Percentiles rank a stretch among this genome's conserved stretches.
These are phyloP conservation scores for Dryococelus australis DNA, from an alignment of 2,888 invertebrate species.

Conservation along the genomic window DNA sequence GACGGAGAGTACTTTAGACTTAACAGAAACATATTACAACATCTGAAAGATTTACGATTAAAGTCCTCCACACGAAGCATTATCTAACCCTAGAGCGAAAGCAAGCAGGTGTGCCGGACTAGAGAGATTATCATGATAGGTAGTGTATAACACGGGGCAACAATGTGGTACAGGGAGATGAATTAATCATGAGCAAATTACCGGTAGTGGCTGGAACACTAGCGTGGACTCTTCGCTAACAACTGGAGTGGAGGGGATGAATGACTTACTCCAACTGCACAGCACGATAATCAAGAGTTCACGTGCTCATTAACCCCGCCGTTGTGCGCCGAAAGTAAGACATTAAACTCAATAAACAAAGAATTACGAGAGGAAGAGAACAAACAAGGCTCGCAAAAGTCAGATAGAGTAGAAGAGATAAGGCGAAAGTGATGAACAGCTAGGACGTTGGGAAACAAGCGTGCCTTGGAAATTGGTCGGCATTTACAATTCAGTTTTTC, in stretches of 20 bases:
- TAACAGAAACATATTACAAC: too few relatives aligned
- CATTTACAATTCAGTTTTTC: background rate
- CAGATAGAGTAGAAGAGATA: background rate
- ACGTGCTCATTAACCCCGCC: slow-evolving; percentile 2
- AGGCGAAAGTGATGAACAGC: background rate
- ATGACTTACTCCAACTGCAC: background rate
- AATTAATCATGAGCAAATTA: background rate
- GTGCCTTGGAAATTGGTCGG: background rate
- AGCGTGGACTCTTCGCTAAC: background rate
- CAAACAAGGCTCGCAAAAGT: background rate
- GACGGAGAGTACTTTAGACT: too few relatives aligned
- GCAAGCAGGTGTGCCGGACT: background rate
- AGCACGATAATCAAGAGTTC: background rate
- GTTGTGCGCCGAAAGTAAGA: background rate
- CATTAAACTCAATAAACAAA: background rate
- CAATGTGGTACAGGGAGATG: background rate
- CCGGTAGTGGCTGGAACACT: background rate
- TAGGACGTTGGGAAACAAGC: background rate
- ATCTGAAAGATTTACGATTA: too few relatives aligned
- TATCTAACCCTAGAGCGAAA: background rate
- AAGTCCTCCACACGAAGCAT: too few relatives aligned
- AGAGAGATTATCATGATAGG: background rate
- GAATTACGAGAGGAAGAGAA: slow-evolving; percentile 1
- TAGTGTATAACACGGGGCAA: background rate
- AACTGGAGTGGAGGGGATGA: background rate